Percentiles rank a stretch among this genome's conserved stretches.
Conservation (phyloP, 2,797 vertebrate genomes). For the Girardinus metallicus region DNA sequence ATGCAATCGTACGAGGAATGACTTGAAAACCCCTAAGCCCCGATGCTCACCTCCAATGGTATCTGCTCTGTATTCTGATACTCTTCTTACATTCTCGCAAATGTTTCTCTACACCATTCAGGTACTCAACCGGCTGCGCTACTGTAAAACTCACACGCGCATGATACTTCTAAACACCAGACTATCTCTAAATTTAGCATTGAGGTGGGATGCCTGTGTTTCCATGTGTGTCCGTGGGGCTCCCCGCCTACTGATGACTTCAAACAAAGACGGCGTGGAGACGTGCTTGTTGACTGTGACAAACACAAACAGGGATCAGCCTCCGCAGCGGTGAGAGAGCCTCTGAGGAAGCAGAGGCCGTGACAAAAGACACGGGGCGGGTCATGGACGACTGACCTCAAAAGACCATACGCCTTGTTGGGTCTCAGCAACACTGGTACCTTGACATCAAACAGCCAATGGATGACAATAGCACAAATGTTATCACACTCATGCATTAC, state of each 20-base stretch:
- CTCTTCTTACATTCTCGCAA: not conserved
- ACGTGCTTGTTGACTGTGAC: conserved; percentile 55
- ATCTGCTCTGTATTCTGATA: not conserved
- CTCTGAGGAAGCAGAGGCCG: conserved; percentile 29
- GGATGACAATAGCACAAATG: conserved; percentile 6
- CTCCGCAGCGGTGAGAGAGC: conserved; percentile 51
- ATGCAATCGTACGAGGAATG: conserved; percentile 33
- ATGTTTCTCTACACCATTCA: conserved; percentile 3
- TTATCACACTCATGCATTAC: not conserved
- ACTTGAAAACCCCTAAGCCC: conserved; percentile 13
- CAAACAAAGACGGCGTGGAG: conserved; percentile 44
- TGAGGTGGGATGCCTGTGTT: conserved; percentile 67
- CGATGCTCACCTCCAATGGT: not conserved
- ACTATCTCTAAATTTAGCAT: conserved; percentile 73
- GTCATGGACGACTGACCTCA: conserved; percentile 55
- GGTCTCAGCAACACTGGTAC: conserved; percentile 33
- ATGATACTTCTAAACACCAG: conserved; percentile 68
- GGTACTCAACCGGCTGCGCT: conserved; percentile 16
- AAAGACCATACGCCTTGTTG: conserved; percentile 48
- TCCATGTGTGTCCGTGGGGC: conserved; percentile 31
- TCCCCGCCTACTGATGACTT: conserved; percentile 45
- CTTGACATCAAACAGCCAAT: conserved; percentile 29
- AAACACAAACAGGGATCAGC: conserved; percentile 58
- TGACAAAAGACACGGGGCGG: conserved; percentile 49
- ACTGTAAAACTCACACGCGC: conserved; percentile 61